Evolutionary conservation across 2,888 invertebrate genomes (phyloP), one percentile per base, ranked within the genome.

Genomic region (Saturnia pavonia): DNA sequence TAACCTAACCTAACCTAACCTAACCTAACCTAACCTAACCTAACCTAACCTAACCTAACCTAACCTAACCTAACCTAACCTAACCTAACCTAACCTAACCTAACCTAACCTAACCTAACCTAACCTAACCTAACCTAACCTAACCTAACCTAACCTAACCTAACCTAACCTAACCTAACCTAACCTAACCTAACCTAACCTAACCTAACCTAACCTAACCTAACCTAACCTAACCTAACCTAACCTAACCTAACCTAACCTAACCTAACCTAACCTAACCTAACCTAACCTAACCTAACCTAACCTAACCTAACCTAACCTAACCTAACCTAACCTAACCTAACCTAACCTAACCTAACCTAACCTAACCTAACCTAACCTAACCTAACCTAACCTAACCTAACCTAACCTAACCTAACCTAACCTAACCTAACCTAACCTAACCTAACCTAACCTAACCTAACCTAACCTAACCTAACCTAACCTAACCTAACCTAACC

Each of bases 271-370:
- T n/a, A n/a, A n/a, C n/a, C n/a, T n/a, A n/a, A n/a, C 74, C 74
- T 74, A 74, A 74, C 74, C 74, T 74, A 74, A 74, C 74, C 74
- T 74, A 74, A 74, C 74, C 74, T 74, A 74, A 74, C 74, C 74
- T 74, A 74, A 74, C 74, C 74, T 74, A 74, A 74, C 74, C 74
- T 74, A 74, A 74, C 74, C 74, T 74, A 74, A 74, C 74, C n/a
- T n/a, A n/a, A n/a, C n/a, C n/a, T n/a, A n/a, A n/a, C n/a, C 74
- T 74, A 74, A 74, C 74, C 74, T 74, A 74, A 74, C 74, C 74
- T 74, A 74, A 74, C 74, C 74, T 74, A 74, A 74, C 74, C 74
- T 74, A 74, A 74, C 74, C 74, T 74, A 74, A 74, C 74, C 74
- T 74, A 72, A 74, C 74, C 74, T 74, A 74, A 74, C 74, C 74